Evolutionary conservation across 2,797 vertebrate species (phyloP), one percentile per base, ranked within the genome.

Genomic region (Parauchenoglanis ngamensis): DNA sequence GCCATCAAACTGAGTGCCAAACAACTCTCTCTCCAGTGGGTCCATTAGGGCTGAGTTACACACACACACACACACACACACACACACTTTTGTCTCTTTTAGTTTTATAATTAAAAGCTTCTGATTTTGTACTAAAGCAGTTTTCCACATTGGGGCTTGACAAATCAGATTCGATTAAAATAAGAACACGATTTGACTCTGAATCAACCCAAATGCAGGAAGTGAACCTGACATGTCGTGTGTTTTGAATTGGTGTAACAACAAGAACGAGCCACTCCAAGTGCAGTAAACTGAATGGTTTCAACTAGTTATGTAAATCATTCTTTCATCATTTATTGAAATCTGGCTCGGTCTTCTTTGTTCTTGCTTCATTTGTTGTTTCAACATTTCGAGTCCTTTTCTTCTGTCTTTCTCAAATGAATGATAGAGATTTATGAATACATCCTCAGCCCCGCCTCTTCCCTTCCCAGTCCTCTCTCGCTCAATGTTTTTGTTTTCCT

Each of bases 1-100:
- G 86, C 85, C 85, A 85, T 90, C 88, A 87, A 86, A 86, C 44
- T 83, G 85, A 84, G 70, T 87, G 83, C 56, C 78, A 91, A 88
- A 83, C 86, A 83, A 83, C 80, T 87, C 80, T 76, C 61, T 83
- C n/a, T 83, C 57, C 46, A 89, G 76, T 57, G 19, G 75, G 8
- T 78, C 28, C 28, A 78, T 78, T 57, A 78, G 54, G 28, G 76
- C 31, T 88, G 76, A 89, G 86, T 80, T 11, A 49, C 40, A 89
- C 83, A 84, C 65, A 84, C 67, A 76, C 25, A 76, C 35, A 46
- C 40, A n/a, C 10, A 25, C 72, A 75, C 44, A 49, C 76, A 57
- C 52, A 3, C 23, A 75, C 12, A 23, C 23, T 49, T 49, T 49
- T 75, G 44, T 46, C 70, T 46, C 70, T 8, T 72, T 17, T 35